These are phyloP conservation scores for Nymphalis c-album DNA, from an alignment of 2,888 invertebrate species.

Conservation along the genomic window DNA sequence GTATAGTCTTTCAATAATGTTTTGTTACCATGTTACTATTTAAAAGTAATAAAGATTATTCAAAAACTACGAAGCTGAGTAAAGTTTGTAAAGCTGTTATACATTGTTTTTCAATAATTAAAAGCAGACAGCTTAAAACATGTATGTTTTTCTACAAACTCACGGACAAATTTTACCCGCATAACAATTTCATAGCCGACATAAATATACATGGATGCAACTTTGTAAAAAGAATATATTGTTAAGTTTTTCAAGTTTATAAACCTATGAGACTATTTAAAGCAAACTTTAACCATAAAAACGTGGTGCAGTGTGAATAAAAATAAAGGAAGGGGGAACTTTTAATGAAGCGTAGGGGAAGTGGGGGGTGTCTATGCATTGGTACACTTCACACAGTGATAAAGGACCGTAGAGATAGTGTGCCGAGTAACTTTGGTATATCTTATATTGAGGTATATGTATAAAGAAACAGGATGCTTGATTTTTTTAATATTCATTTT, in stretches of 20 bases:
- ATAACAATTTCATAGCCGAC: background rate
- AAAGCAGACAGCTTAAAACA: too few species aligned
- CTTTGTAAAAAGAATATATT: conserved; percentile 18
- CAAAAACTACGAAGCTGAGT: too few species aligned
- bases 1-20: too few species aligned
- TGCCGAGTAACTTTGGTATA: conserved; percentile 7
- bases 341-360: conserved; percentile 41
- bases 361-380: conserved; percentile 9
- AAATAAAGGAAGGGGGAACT: conserved; percentile 39
- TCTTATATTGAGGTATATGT: too few species aligned
- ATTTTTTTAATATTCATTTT: too few species aligned
- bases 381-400: conserved; percentile 7
- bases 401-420: background rate
- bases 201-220: background rate
- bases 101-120: too few species aligned
- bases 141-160: too few species aligned
- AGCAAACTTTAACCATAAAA: conserved; percentile 40
- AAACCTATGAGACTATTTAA: conserved; percentile 30
- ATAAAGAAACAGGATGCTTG: too few species aligned
- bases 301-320: conserved; percentile 41
- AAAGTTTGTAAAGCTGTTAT: too few species aligned
- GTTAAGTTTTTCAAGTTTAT: conserved; percentile 28
- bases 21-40: too few species aligned
- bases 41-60: too few species aligned
- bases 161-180: background rate